These are phyloP conservation scores for Artibeus jamaicensis DNA, from an alignment of 2,797 vertebrate genomes.

Conservation along the genomic window DNA sequence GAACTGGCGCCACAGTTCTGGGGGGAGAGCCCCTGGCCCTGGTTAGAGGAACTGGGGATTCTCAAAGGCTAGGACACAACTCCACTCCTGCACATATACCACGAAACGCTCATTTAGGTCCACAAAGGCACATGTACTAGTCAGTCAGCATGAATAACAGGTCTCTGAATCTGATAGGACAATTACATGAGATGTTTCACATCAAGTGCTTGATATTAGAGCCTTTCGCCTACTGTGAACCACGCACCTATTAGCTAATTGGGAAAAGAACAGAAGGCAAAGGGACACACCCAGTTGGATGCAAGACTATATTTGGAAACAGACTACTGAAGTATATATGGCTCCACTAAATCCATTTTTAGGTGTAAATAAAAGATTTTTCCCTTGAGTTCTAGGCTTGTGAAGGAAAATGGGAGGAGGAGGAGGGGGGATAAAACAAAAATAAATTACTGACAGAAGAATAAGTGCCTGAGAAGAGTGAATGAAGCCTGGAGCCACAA, in stretches of 20 bases:
- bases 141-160: neutral
- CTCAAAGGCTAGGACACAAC: neutral
- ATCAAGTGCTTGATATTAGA: neutral
- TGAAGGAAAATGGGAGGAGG: neutral
- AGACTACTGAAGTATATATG: neutral
- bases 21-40: neutral
- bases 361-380: neutral
- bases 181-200: neutral
- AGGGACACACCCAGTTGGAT: neutral
- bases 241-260: neutral
- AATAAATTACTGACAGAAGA: neutral
- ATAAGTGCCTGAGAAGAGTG: neutral
- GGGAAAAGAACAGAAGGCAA: fast-evolving
- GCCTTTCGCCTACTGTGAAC: neutral
- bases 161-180: neutral
- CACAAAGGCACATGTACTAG: neutral
- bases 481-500: neutral
- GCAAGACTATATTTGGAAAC: neutral
- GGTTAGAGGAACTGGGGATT: neutral
- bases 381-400: neutral
- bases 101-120: neutral
- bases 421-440: neutral
- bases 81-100: neutral
- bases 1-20: neutral
- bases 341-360: neutral